phyloP scores from a whole-genome alignment of 2,113 vertebrate species.

The Abramis brama region DNA sequence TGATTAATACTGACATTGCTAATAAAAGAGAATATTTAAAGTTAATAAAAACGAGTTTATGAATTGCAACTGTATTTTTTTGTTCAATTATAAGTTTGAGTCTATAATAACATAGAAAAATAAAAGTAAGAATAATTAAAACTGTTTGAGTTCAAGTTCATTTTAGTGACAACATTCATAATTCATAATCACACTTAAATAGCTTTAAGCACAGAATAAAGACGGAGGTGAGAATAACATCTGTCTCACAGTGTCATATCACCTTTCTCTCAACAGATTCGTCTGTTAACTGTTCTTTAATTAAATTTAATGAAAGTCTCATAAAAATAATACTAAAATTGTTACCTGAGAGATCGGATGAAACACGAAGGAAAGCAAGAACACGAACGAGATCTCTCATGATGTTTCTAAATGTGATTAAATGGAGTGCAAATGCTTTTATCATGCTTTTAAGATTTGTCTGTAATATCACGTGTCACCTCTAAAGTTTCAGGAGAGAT shows the following conservation, averaged over 20 bases:
- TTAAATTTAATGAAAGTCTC: background rate
- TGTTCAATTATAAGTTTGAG: background rate
- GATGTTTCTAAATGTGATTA: background rate
- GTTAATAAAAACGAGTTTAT: background rate
- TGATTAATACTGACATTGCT: conserved; percentile 69
- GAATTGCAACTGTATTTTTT: background rate
- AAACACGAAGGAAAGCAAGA: background rate
- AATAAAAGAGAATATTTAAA: conserved; percentile 56
- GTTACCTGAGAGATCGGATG: background rate
- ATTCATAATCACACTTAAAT: conserved; percentile 16
- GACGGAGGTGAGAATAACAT: conserved; percentile 14
- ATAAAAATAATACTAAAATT: background rate
- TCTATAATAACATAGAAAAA: background rate
- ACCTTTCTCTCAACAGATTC: background rate
- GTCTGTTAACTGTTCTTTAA: conserved; percentile 16
- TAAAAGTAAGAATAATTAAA: background rate
- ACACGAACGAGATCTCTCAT: background rate
- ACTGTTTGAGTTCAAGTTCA: background rate
- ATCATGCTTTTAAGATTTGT: background rate
- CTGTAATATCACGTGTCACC: too few species aligned
- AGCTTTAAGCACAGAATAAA: conserved; percentile 32
- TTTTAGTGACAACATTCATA: conserved; percentile 5
- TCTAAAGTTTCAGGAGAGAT: conserved; percentile 1
- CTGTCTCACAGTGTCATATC: conserved; percentile 13
- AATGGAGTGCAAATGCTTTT: background rate